Evolutionary conservation across 2,797 vertebrate genomes (phyloP).

Genomic region (Melanotaenia maccullochi): DNA sequence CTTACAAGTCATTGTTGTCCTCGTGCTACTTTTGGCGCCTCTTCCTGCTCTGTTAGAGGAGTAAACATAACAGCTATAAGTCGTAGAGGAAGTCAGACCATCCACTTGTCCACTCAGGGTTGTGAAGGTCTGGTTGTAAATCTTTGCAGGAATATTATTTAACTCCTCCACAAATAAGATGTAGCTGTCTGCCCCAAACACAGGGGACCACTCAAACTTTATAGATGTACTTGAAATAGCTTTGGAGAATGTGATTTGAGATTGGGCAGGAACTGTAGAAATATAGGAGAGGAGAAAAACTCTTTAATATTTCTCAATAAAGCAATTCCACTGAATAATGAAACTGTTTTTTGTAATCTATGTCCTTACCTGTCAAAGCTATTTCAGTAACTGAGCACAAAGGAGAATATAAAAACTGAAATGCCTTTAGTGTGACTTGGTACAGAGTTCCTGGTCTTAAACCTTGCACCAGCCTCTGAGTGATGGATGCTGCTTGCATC

Average conservation of each 20-base stretch:
- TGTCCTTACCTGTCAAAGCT: constrained; percentile 76
- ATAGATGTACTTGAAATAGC: constrained; percentile 81
- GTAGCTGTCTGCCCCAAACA: constrained; percentile 73
- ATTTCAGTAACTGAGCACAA: constrained; percentile 47
- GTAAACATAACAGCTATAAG: constrained; percentile 77
- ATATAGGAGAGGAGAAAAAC: constrained; percentile 11
- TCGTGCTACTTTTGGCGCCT: constrained; percentile 64
- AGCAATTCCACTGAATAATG: not conserved
- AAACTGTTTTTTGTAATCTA: not conserved
- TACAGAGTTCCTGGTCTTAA: constrained; percentile 77
- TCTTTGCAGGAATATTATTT: not conserved
- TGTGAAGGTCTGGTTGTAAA: constrained; percentile 64
- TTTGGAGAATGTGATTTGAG: constrained; percentile 73
- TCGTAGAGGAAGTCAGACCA: constrained; percentile 67
- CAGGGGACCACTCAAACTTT: constrained; percentile 76
- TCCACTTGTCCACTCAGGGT: constrained; percentile 52
- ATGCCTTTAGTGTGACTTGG: constrained; percentile 74
- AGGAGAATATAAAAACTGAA: constrained; percentile 23
- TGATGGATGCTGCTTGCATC: constrained; percentile 13
- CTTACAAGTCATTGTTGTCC: constrained; percentile 81
- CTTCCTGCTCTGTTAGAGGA: constrained; percentile 79
- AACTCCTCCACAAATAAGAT: constrained; percentile 64
- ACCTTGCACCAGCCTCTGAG: constrained; percentile 72
- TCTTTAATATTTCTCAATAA: constrained; percentile 10
- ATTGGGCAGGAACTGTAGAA: constrained; percentile 77